Conservation (phyloP, 1,140 invertebrate species). For the Melipona quadrifasciata region DNA sequence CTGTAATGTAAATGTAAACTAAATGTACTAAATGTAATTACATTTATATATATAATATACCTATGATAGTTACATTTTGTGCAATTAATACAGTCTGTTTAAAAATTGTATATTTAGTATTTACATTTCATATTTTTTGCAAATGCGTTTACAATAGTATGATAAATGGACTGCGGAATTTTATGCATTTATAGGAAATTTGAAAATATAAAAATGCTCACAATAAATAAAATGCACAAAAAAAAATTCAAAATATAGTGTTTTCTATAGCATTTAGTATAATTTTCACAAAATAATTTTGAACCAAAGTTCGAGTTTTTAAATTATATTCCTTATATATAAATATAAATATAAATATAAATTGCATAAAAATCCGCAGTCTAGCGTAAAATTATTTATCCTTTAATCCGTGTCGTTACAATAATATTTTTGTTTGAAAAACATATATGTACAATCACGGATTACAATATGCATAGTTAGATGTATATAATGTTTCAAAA, state of each 20-base stretch:
- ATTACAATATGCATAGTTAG: background rate
- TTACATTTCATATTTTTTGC: background rate
- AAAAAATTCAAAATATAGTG: too few relatives aligned
- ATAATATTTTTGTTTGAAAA: background rate
- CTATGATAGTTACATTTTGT: background rate
- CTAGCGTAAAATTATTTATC: background rate
- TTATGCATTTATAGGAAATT: too few relatives aligned
- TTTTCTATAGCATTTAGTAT: too few relatives aligned
- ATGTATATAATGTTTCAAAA: slow-evolving; percentile 1
- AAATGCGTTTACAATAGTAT: background rate
- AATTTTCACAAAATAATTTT: too few relatives aligned
- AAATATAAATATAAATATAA: too few relatives aligned
- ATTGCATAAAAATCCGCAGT: too few relatives aligned
- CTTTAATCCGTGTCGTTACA: background rate
- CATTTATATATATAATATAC: background rate
- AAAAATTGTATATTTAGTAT: background rate
- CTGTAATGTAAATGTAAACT: too few relatives aligned
- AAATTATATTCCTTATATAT: too few relatives aligned
- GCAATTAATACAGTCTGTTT: background rate
- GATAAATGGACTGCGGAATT: too few relatives aligned
- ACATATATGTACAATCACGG: background rate
- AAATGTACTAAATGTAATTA: background rate
- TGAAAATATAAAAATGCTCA: too few relatives aligned
- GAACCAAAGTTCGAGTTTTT: too few relatives aligned
- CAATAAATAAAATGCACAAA: too few relatives aligned